These are phyloP conservation scores for Eciton burchellii DNA, from an alignment of 1,140 invertebrate species.

Conservation along the genomic window DNA sequence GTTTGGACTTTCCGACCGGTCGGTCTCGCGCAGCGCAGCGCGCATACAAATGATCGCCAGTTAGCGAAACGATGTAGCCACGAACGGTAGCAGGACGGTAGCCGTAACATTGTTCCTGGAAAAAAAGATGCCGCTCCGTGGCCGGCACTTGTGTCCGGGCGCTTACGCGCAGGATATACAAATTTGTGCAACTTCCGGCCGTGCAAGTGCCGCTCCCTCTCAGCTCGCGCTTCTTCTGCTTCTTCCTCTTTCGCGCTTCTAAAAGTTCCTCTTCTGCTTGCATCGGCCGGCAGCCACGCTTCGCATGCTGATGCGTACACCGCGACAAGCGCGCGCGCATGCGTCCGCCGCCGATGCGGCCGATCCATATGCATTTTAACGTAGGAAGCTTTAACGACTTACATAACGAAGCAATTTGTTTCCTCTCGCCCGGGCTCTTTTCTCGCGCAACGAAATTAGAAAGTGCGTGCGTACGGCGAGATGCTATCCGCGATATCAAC, in stretches of 20 bases:
- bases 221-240: not conserved
- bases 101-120: slow-evolving; percentile 41
- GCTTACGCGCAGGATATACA: slow-evolving; percentile 56
- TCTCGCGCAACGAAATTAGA: slow-evolving; percentile 50
- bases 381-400: slow-evolving; percentile 54
- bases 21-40: slow-evolving; percentile 13
- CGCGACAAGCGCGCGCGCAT: not conserved
- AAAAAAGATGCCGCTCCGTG: slow-evolving; percentile 25
- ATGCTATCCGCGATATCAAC: slow-evolving; percentile 49
- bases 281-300: not conserved
- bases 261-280: not conserved
- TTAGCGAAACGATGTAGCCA: slow-evolving; percentile 47
- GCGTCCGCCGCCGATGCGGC: slow-evolving; percentile 23
- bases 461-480: slow-evolving; percentile 30
- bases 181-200: slow-evolving; percentile 52
- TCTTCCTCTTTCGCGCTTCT: not conserved
- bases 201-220: slow-evolving; percentile 17
- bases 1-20: slow-evolving; percentile 37
- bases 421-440: slow-evolving; percentile 21
- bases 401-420: slow-evolving; percentile 53
- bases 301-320: slow-evolving; percentile 39
- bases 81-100: slow-evolving; percentile 24
- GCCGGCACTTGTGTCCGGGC: slow-evolving; percentile 12
- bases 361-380: slow-evolving; percentile 50
- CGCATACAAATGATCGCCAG: slow-evolving; percentile 48